phyloP scores from a whole-genome alignment of 2,888 invertebrate genomes.

The Apocheima hispidaria region DNA sequence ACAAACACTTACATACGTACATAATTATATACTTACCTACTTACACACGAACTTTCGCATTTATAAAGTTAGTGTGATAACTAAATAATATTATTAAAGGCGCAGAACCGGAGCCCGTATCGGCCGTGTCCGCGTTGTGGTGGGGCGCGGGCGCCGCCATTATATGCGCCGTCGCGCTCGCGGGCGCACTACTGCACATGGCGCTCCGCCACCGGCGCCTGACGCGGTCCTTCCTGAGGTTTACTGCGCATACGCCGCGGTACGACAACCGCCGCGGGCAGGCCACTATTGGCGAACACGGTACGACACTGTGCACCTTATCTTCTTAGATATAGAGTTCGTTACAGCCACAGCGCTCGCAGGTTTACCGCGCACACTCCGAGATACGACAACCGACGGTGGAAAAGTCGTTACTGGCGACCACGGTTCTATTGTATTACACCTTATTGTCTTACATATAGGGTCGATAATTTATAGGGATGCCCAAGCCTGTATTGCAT shows the following conservation, averaged over 20 bases:
- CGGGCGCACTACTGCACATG: conserved; percentile 87
- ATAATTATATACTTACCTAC: too few relatives aligned
- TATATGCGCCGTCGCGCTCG: conserved; percentile 70
- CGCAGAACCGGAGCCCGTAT: conserved; percentile 31
- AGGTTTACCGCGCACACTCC: too few relatives aligned
- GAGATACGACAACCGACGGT: too few relatives aligned
- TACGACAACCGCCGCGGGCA: conserved; percentile 95
- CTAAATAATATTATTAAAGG: conserved; percentile 20
- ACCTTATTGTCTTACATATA: too few relatives aligned
- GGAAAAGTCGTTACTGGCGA: too few relatives aligned
- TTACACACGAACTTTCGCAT: too few relatives aligned
- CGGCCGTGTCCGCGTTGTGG: conserved; percentile 56
- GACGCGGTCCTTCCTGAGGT: conserved; percentile 92
- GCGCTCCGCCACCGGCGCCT: conserved; percentile 90
- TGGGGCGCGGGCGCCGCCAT: conserved; percentile 73
- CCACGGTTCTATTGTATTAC: too few relatives aligned
- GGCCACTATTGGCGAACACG: conserved; percentile 92
- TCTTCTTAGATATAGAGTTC: too few relatives aligned
- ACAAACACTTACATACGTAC: too few relatives aligned
- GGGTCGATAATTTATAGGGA: too few relatives aligned
- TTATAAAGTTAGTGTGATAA: background rate
- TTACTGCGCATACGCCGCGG: conserved; percentile 79
- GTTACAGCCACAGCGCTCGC: too few relatives aligned
- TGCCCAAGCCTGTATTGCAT: too few relatives aligned
- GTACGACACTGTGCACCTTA: conserved; percentile 68